Evolutionary conservation across 2,797 vertebrate species (phyloP).

Genomic region (Distichodus sexfasciatus): DNA sequence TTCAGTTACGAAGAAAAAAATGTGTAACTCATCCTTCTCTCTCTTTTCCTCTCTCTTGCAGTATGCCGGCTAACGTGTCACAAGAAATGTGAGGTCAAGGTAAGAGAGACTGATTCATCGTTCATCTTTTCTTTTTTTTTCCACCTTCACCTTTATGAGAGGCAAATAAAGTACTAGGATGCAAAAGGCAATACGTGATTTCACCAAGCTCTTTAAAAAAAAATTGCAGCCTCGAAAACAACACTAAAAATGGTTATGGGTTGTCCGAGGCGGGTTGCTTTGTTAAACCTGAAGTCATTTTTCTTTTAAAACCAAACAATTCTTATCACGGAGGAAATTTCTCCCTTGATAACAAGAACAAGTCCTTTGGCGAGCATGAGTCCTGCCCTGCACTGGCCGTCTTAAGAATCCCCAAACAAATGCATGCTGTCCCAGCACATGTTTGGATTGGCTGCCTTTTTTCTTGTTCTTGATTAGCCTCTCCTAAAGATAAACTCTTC

Average conservation of each 20-base stretch:
- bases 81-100: slow-evolving; percentile 93
- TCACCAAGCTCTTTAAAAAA: neutral
- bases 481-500: slow-evolving; percentile 65
- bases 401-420: slow-evolving; percentile 69
- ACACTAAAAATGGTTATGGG: slow-evolving; percentile 12
- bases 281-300: slow-evolving; percentile 23
- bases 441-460: slow-evolving; percentile 70
- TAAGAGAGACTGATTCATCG: slow-evolving; percentile 67
- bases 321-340: slow-evolving; percentile 53
- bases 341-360: slow-evolving; percentile 48
- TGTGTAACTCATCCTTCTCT: slow-evolving; percentile 38
- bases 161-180: neutral
- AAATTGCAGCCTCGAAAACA: slow-evolving; percentile 6
- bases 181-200: neutral
- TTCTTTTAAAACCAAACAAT: slow-evolving; percentile 37
- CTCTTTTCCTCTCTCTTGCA: slow-evolving; percentile 54
- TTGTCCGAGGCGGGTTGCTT: slow-evolving; percentile 1
- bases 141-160: neutral
- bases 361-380: slow-evolving; percentile 27
- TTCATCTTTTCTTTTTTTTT: neutral
- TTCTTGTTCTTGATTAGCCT: slow-evolving; percentile 54
- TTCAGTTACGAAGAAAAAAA: slow-evolving; percentile 13
- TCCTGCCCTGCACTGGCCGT: slow-evolving; percentile 54
- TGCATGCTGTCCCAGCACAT: slow-evolving; percentile 61
- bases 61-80: slow-evolving; percentile 89